These are phyloP conservation scores for Lasius fuliginosus DNA, from an alignment of 2,888 invertebrate genomes.

Conservation along the genomic window DNA sequence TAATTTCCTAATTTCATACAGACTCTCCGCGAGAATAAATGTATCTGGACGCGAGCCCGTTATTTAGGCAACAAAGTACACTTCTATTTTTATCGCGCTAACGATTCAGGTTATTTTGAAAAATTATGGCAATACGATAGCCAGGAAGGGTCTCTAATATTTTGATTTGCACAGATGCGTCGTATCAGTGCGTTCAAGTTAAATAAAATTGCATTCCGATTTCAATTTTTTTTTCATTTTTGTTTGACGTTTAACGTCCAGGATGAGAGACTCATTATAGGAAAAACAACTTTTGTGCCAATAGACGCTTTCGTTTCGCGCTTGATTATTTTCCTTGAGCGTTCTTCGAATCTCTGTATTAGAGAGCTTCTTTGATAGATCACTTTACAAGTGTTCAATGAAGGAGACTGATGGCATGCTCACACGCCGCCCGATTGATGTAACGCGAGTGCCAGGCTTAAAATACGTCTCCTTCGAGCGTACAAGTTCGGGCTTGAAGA, in stretches of 20 bases:
- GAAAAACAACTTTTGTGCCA: background rate
- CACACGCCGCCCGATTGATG: constrained; percentile 30
- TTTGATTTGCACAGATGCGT: background rate
- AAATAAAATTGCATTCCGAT: background rate
- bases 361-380: constrained; percentile 34
- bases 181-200: background rate
- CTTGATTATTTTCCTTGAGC: constrained; percentile 19
- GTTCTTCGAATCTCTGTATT: background rate
- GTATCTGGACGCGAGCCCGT: constrained; percentile 34
- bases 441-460: constrained; percentile 40
- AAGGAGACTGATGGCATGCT: constrained; percentile 47
- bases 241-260: background rate
- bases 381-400: constrained; percentile 46
- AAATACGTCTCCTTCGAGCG: constrained; percentile 34
- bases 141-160: background rate
- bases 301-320: background rate
- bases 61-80: constrained; percentile 25
- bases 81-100: background rate
- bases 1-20: background rate
- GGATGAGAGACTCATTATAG: background rate
- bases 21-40: constrained; percentile 23
- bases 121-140: constrained; percentile 13
- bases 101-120: background rate
- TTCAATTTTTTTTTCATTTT: background rate
- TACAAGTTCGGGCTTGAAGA: constrained; percentile 11